Percentiles rank a stretch among this genome's conserved stretches.
Evolutionary conservation across 2,888 invertebrate genomes (phyloP).

Genomic region (Coelinius sp.): DNA sequence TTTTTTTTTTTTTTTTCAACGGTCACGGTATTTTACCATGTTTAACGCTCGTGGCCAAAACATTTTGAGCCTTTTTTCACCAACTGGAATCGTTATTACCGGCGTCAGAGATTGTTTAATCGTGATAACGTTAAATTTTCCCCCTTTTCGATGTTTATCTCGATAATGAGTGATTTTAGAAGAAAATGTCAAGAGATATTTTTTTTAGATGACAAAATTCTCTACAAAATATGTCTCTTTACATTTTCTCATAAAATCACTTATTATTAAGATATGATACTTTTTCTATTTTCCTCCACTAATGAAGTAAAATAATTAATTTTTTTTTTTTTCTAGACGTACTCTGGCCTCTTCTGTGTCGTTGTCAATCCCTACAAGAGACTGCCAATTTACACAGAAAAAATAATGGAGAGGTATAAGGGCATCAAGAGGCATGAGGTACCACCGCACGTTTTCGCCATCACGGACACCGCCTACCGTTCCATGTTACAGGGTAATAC

Average conservation of each 20-base stretch:
- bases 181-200: too few species aligned
- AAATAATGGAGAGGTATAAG: slow-evolving; percentile 99
- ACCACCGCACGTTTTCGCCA: slow-evolving; percentile 99
- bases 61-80: not conserved
- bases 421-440: slow-evolving; percentile 99
- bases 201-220: too few species aligned
- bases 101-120: not conserved
- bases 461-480: slow-evolving; percentile 98
- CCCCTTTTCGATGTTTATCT: too few species aligned
- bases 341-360: slow-evolving; percentile 99
- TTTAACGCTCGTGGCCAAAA: not conserved
- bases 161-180: not conserved
- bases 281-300: too few species aligned
- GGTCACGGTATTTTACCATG: not conserved
- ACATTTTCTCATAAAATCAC: too few species aligned
- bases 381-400: slow-evolving; percentile 99
- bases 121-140: not conserved
- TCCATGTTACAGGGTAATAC: slow-evolving; percentile 96
- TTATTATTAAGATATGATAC: too few species aligned
- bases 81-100: not conserved
- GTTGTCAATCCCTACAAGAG: slow-evolving; percentile 99
- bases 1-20: not conserved
- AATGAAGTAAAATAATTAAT: slow-evolving; percentile 41
- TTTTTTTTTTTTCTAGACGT: slow-evolving; percentile 84
- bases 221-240: too few species aligned